phyloP scores from a whole-genome alignment of 2,888 invertebrate species.

The Thysanoteuthis rhombus region DNA sequence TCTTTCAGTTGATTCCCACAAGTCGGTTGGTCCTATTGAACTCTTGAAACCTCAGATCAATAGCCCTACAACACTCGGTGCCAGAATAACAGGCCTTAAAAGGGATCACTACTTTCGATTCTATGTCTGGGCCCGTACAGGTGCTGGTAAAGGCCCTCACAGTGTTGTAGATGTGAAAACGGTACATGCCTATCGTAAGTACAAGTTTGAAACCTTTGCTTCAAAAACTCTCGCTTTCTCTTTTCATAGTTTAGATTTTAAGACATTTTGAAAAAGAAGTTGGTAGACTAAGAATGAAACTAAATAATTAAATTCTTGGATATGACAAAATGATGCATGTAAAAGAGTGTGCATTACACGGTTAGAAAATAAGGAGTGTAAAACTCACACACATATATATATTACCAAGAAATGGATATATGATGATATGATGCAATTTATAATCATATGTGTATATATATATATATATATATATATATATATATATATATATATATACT shows the following conservation, averaged over 20 bases:
- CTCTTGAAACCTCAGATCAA: constrained; percentile 79
- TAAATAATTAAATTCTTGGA: background rate
- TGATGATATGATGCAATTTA: no score
- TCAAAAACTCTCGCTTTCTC: background rate
- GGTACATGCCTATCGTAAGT: constrained; percentile 57
- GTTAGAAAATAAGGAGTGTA: background rate
- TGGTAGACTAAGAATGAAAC: background rate
- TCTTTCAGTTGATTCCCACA: constrained; percentile 50
- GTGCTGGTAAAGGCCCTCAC: constrained; percentile 85
- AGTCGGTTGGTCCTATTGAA: constrained; percentile 70
- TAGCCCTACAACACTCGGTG: constrained; percentile 81
- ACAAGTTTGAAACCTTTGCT: background rate
- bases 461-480: no score
- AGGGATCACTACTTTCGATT: constrained; percentile 86
- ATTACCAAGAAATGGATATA: no score
- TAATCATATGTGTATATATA: no score
- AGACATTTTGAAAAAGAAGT: background rate
- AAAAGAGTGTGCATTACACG: background rate
- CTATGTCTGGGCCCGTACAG: constrained; percentile 85
- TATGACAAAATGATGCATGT: background rate
- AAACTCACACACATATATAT: background rate
- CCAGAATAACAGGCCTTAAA: constrained; percentile 87
- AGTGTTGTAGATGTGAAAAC: constrained; percentile 64
- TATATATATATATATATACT: no score
- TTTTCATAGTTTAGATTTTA: background rate